These are phyloP conservation scores for Gambelia wislizenii DNA, from an alignment of 2,797 vertebrate genomes.

Conservation along the genomic window DNA sequence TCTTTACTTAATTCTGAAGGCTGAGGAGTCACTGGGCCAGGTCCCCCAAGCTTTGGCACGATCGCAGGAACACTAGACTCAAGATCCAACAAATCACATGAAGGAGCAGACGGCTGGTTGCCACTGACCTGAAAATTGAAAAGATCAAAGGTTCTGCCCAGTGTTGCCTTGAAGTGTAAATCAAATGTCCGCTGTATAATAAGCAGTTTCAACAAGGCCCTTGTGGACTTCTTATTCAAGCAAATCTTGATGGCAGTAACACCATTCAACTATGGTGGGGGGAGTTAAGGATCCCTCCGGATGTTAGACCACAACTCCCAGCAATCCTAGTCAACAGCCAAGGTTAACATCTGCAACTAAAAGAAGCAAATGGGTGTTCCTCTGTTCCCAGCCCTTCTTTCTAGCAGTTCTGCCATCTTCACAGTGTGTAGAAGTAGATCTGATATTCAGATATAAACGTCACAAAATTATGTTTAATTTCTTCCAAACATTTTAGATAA, in stretches of 20 bases:
- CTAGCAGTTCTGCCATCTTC: slow-evolving; percentile 13
- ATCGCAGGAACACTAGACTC: slow-evolving; percentile 53
- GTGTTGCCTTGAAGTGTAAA: background rate
- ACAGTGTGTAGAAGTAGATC: background rate
- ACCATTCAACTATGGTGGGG: background rate
- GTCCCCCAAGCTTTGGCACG: slow-evolving; percentile 19
- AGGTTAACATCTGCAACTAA: slow-evolving; percentile 35
- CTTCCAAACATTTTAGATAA: slow-evolving; percentile 15
- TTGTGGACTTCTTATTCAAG: background rate
- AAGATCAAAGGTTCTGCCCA: background rate
- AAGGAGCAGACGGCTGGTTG: slow-evolving; percentile 81
- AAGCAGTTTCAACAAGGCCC: background rate
- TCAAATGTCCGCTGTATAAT: background rate
- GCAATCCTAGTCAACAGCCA: too few relatives aligned
- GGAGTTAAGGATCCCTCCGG: background rate
- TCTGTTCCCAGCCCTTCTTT: background rate
- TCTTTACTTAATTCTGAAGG: slow-evolving; percentile 67
- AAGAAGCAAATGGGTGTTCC: background rate
- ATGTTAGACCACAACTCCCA: too few relatives aligned
- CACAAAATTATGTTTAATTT: slow-evolving; percentile 33
- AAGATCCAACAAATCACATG: slow-evolving; percentile 79
- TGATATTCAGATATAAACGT: slow-evolving; percentile 9
- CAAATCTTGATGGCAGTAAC: background rate
- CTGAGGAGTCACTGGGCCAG: slow-evolving; percentile 56
- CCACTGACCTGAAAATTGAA: slow-evolving; percentile 60